Percentiles rank a stretch among this genome's conserved stretches.
Conservation (phyloP, 1,140 invertebrate species). For the Brachionus rotundiformis region DNA sequence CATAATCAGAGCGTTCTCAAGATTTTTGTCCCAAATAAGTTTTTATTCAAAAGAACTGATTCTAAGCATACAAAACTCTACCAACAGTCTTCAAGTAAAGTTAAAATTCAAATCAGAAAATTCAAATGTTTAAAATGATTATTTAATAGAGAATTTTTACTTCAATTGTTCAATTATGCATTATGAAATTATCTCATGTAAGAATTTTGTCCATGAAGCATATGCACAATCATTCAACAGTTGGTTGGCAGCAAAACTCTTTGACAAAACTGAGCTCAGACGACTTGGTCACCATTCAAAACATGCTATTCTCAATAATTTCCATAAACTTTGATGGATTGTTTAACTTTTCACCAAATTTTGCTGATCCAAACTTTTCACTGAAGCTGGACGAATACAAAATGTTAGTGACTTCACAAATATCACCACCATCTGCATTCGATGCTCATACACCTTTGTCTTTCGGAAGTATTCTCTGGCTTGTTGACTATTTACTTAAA, state of each 20-base stretch:
- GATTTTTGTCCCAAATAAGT: constrained; percentile 36
- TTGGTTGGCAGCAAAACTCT: constrained; percentile 4
- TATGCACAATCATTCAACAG: background rate
- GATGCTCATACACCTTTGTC: constrained; percentile 29
- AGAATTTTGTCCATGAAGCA: constrained; percentile 32
- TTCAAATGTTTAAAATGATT: background rate
- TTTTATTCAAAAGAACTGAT: constrained; percentile 34
- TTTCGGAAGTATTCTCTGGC: constrained; percentile 45
- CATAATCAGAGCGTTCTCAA: constrained; percentile 12
- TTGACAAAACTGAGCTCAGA: constrained; percentile 11
- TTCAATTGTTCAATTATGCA: constrained; percentile 29
- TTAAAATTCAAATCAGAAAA: background rate
- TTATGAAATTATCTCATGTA: constrained; percentile 39
- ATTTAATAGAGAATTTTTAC: background rate
- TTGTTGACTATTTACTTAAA: constrained; percentile 20
- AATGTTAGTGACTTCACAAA: background rate
- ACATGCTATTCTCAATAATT: constrained; percentile 26
- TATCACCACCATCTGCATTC: constrained; percentile 43
- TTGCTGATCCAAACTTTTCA: background rate
- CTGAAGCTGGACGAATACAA: constrained; percentile 27
- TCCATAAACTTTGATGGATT: background rate
- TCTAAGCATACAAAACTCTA: constrained; percentile 3
- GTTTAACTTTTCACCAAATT: constrained; percentile 30
- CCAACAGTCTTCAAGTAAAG: constrained; percentile 21
- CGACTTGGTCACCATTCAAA: constrained; percentile 36